A percentile compares a stretch with the other conserved stretches of the same genome.
Conservation (phyloP, 2,113 vertebrate genomes). For the Bubo scandiacus region DNA sequence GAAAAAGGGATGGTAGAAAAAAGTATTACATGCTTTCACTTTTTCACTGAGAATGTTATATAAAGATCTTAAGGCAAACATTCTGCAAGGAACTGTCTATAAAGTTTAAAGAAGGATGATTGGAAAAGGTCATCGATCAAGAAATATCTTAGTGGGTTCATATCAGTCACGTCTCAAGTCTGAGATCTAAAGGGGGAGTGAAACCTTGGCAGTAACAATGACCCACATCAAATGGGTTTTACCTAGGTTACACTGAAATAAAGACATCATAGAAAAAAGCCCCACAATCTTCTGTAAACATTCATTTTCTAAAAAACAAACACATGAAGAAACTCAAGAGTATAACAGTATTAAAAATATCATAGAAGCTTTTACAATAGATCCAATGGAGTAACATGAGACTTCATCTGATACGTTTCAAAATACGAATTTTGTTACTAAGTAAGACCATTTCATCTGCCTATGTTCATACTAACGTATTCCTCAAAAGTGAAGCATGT, state of each 20-base stretch:
- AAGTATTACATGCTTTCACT: background rate
- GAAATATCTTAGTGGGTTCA: background rate
- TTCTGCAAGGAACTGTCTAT: background rate
- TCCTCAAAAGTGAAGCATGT: background rate
- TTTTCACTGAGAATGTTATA: background rate
- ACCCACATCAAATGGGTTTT: background rate
- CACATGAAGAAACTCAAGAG: background rate
- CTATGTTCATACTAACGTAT: background rate
- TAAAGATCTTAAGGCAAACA: background rate
- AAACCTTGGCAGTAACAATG: background rate
- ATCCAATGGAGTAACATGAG: background rate
- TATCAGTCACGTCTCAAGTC: background rate
- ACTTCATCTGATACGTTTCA: background rate
- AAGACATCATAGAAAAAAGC: fast-evolving
- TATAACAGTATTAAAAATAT: background rate
- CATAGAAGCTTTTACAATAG: background rate
- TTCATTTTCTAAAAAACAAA: background rate
- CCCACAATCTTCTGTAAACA: background rate
- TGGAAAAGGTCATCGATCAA: background rate
- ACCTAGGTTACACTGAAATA: background rate
- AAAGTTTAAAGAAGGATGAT: background rate
- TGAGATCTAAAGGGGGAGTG: background rate
- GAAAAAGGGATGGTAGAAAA: background rate
- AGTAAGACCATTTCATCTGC: background rate
- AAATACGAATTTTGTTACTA: background rate